Evolutionary conservation across 2,797 vertebrate genomes (phyloP).

Genomic region (Crax fasciolata): DNA sequence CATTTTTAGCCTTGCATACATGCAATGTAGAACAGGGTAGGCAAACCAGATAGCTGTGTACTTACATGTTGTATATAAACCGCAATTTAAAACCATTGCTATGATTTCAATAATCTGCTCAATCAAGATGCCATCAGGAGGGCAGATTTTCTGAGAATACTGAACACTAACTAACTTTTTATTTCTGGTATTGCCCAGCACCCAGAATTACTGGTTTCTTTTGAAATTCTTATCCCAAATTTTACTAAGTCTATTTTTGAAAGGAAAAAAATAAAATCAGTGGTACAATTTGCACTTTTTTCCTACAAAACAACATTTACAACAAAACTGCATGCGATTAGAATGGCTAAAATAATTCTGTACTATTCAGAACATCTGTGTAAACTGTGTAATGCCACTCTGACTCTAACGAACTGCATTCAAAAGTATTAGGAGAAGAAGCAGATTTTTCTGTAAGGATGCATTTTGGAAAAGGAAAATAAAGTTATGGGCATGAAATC

Average conservation of each 20-base stretch:
- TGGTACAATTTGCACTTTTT: not conserved
- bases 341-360: not conserved
- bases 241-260: not conserved
- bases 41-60: not conserved
- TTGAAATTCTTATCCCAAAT: not conserved
- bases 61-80: not conserved
- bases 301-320: not conserved
- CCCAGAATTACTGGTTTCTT: not conserved
- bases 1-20: not conserved
- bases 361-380: conserved; percentile 26
- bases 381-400: not conserved
- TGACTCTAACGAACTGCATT: not conserved
- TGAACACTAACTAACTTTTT: not conserved
- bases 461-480: not conserved
- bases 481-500: not conserved
- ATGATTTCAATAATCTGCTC: not conserved
- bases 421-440: not conserved
- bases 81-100: not conserved
- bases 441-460: not conserved
- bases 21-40: not conserved
- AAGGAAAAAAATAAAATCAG: not conserved
- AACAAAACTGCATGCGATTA: not conserved
- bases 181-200: not conserved
- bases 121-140: not conserved
- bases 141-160: not conserved